Percentiles rank a stretch among this genome's conserved stretches.
Conservation (phyloP, 2,797 vertebrate species). For the Mormyrus hasselquistii region DNA sequence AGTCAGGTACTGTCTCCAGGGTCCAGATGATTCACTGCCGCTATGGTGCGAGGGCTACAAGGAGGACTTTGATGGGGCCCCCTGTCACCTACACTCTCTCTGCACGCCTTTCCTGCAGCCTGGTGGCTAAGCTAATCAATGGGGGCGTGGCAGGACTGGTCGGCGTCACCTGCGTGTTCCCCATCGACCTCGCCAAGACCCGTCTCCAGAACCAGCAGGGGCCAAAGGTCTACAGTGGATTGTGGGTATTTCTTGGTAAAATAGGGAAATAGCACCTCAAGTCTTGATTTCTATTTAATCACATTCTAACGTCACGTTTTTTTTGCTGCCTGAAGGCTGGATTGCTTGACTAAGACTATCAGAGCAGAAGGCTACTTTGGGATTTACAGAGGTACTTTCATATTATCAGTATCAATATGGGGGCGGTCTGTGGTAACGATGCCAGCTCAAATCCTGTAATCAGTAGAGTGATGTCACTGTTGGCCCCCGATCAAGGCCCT, state of each 20-base stretch:
- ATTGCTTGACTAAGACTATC: conserved; percentile 75
- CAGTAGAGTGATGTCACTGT: neutral
- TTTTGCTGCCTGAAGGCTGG: conserved; percentile 59
- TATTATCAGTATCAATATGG: conserved; percentile 17
- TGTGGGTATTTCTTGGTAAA: conserved; percentile 62
- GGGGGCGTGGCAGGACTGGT: conserved; percentile 83
- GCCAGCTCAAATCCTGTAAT: neutral
- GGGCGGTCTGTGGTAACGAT: neutral
- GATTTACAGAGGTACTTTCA: conserved; percentile 67
- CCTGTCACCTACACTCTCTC: neutral
- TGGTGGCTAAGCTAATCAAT: conserved; percentile 83
- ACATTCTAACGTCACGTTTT: neutral
- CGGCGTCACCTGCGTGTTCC: conserved; percentile 85
- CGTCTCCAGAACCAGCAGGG: conserved; percentile 86
- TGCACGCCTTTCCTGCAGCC: conserved; percentile 51
- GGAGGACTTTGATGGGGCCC: neutral
- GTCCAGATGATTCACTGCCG: neutral
- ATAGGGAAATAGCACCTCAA: neutral
- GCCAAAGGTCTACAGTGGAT: conserved; percentile 70
- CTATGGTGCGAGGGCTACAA: neutral
- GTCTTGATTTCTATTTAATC: neutral
- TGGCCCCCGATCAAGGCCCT: neutral
- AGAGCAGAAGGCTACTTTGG: conserved; percentile 72
- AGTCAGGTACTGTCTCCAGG: conserved; percentile 51
- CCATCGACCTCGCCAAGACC: conserved; percentile 85